Percentiles rank a stretch among this genome's conserved stretches.
Conservation (phyloP, 2,888 invertebrate genomes). For the Achlya flavicornis region DNA sequence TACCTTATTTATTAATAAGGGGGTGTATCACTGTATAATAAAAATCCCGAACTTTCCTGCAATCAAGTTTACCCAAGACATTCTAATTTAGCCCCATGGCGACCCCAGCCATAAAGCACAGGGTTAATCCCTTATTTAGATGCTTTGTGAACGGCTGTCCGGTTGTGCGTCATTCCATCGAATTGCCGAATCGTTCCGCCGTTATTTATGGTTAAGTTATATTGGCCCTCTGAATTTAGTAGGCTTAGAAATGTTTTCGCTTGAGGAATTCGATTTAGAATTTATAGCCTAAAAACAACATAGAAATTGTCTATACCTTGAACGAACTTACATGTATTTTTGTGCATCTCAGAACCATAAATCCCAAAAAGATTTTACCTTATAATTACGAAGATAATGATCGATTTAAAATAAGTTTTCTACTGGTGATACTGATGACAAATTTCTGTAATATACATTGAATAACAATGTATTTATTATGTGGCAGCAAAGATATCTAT, state of each 20-base stretch:
- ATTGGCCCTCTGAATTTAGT: neutral
- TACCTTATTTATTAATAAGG: too few species aligned
- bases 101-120: neutral
- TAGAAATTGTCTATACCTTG: neutral
- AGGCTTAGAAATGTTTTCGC: neutral
- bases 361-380: too few species aligned
- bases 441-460: too few species aligned
- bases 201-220: conserved; percentile 4
- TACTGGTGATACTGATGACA: too few species aligned
- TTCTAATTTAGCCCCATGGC: neutral
- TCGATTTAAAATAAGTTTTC: too few species aligned
- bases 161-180: conserved; percentile 8
- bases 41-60: neutral
- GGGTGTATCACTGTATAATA: too few species aligned
- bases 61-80: neutral
- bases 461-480: too few species aligned
- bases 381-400: too few species aligned
- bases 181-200: neutral
- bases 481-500: too few species aligned
- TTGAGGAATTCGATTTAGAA: neutral
- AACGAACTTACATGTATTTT: too few species aligned
- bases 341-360: too few species aligned
- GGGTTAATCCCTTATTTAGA: conserved; percentile 35
- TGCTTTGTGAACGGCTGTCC: conserved; percentile 9
- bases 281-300: neutral